phyloP scores from a whole-genome alignment of 1,140 invertebrate species.

The Drosophila takahashii region DNA sequence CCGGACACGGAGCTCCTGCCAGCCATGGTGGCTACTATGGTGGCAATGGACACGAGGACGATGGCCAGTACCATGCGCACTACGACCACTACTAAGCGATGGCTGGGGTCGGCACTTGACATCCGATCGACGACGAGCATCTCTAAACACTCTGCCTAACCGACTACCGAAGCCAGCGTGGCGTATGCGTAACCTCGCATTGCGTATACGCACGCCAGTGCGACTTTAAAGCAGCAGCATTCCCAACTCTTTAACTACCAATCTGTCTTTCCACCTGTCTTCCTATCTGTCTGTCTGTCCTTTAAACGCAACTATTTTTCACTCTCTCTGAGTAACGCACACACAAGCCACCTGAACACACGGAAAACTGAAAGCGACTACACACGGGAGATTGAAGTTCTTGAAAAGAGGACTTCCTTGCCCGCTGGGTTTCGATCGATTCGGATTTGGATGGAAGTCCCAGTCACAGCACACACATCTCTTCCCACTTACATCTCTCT shows the following conservation, averaged over 20 bases:
- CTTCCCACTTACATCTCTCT: conserved; percentile 8
- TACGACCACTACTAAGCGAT: conserved; percentile 69
- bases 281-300: neutral
- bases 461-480: conserved; percentile 14
- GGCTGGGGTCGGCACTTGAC: neutral
- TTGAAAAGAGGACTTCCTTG: conserved; percentile 53
- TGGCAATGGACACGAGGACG: conserved; percentile 67
- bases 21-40: conserved; percentile 65
- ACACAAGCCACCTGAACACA: conserved; percentile 14
- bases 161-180: conserved; percentile 60
- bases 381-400: conserved; percentile 55
- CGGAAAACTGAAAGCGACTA: conserved; percentile 35
- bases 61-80: conserved; percentile 70
- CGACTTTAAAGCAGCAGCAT: conserved; percentile 31
- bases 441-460: neutral
- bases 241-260: conserved; percentile 5
- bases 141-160: conserved; percentile 41
- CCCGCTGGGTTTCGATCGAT: conserved; percentile 31
- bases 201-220: conserved; percentile 18
- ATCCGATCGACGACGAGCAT: conserved; percentile 48
- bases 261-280: neutral
- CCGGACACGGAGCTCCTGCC: conserved; percentile 65
- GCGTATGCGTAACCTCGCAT: conserved; percentile 29
- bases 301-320: conserved; percentile 22
- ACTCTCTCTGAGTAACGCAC: conserved; percentile 20